phyloP scores from a whole-genome alignment of 2,888 invertebrate species.

The Ariolimax columbianus region DNA sequence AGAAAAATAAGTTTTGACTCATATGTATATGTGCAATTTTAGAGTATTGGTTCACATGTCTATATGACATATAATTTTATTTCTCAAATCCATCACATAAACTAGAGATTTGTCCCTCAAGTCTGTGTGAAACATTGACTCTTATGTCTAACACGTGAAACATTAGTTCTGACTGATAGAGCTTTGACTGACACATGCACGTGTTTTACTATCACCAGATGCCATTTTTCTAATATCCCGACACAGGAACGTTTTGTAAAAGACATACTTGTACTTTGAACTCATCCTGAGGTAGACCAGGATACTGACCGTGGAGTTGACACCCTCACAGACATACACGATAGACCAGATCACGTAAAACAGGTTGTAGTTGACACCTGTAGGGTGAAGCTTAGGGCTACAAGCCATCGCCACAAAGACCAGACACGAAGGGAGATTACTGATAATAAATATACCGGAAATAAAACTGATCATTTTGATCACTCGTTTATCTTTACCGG shows the following conservation, averaged over 20 bases:
- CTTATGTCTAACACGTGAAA: background rate
- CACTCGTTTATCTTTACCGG: conserved; percentile 23
- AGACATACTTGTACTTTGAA: conserved; percentile 21
- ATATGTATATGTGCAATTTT: too few relatives aligned
- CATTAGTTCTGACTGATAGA: background rate
- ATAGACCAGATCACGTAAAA: conserved; percentile 28
- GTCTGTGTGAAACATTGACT: too few relatives aligned
- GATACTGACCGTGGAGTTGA: conserved; percentile 19
- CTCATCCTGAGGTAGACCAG: conserved; percentile 31
- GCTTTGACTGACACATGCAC: background rate
- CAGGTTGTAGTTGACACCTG: conserved; percentile 28
- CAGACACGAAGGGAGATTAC: conserved; percentile 31
- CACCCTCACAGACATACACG: conserved; percentile 17
- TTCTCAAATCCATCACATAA: too few relatives aligned
- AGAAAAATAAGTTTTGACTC: too few relatives aligned
- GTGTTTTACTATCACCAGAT: background rate
- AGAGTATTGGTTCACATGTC: too few relatives aligned
- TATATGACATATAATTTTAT: too few relatives aligned
- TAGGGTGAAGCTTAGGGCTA: background rate
- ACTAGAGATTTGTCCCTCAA: too few relatives aligned
- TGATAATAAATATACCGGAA: conserved; percentile 26
- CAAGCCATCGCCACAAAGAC: conserved; percentile 24
- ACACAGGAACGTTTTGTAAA: background rate
- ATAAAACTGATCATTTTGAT: conserved; percentile 5
- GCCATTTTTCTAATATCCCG: background rate